phyloP scores from a whole-genome alignment of 2,888 invertebrate genomes.

The Thymelicus sylvestris region DNA sequence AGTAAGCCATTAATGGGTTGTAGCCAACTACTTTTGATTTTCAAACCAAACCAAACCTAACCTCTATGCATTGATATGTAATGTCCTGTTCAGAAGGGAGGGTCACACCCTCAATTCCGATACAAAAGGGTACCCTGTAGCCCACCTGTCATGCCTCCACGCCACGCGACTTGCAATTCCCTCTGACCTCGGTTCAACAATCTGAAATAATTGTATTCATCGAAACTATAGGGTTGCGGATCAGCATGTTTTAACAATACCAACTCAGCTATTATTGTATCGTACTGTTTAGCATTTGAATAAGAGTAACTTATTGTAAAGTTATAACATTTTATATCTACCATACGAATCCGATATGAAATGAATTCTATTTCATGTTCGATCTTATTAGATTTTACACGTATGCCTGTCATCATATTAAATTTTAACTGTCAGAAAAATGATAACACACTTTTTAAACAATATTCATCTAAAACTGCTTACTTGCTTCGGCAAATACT shows the following conservation, averaged over 20 bases:
- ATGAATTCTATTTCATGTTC: background rate
- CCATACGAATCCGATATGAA: no score
- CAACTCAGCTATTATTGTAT: background rate
- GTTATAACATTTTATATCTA: background rate
- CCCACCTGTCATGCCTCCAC: conserved; percentile 50
- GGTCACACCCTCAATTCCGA: conserved; percentile 42
- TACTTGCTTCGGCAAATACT: no score
- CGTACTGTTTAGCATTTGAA: background rate
- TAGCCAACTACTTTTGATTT: no score
- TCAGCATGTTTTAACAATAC: conserved; percentile 9
- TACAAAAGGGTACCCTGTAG: conserved; percentile 39
- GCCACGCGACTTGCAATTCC: conserved; percentile 47
- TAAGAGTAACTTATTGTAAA: no score
- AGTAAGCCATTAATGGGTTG: no score
- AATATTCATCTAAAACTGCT: no score
- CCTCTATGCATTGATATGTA: conserved; percentile 24
- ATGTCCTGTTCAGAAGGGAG: conserved; percentile 31
- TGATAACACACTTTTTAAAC: no score
- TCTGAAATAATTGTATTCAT: conserved; percentile 37
- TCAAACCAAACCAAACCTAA: background rate
- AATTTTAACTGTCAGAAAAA: no score
- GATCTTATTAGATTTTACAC: background rate
- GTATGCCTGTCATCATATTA: no score
- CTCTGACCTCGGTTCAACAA: conserved; percentile 40
- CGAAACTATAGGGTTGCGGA: conserved; percentile 9